A percentile compares a stretch with the other conserved stretches of the same genome.
Evolutionary conservation across 1,140 invertebrate genomes (phyloP).

Genomic region (fruit fly (Drosophila melanogaster)): DNA sequence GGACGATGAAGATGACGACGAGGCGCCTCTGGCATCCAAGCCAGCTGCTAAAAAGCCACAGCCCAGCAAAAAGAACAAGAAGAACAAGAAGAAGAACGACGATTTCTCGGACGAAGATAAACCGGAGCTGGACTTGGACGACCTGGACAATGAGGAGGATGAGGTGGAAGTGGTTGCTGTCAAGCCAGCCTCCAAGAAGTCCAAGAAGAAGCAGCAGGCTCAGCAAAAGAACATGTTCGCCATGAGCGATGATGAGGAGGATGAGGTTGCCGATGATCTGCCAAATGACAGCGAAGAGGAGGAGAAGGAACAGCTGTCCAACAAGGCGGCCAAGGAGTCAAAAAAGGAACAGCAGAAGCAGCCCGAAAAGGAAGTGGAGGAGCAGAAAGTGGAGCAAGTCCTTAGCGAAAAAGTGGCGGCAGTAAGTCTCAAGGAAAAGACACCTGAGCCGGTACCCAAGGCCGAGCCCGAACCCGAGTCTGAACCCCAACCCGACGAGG

Average conservation of each 20-base stretch:
- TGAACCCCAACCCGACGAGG: background rate
- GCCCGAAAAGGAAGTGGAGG: slow-evolving; percentile 24
- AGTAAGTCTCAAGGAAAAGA: slow-evolving; percentile 28
- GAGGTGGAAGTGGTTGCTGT: slow-evolving; percentile 27
- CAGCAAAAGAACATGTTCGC: slow-evolving; percentile 69
- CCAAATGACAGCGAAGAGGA: slow-evolving; percentile 1
- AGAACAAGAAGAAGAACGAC: slow-evolving; percentile 71
- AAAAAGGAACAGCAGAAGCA: slow-evolving; percentile 58
- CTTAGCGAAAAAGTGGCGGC: slow-evolving; percentile 23
- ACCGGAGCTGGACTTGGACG: slow-evolving; percentile 26
- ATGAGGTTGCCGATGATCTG: slow-evolving; percentile 32
- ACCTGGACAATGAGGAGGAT: slow-evolving; percentile 33
- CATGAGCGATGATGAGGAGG: slow-evolving; percentile 56
- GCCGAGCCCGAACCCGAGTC: background rate
- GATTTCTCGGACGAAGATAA: slow-evolving; percentile 62
- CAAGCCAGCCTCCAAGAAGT: slow-evolving; percentile 64
- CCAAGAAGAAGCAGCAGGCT: slow-evolving; percentile 65
- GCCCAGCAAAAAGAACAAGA: slow-evolving; percentile 79
- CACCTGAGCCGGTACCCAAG: slow-evolving; percentile 7
- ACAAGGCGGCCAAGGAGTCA: slow-evolving; percentile 52
- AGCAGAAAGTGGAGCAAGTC: slow-evolving; percentile 10
- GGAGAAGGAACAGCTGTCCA: slow-evolving; percentile 24
- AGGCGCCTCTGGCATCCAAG: slow-evolving; percentile 17
- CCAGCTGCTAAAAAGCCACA: slow-evolving; percentile 63
- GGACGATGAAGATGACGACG: slow-evolving; percentile 37